Conservation (phyloP, 2,113 vertebrate species). For the Notechis scutatus region DNA sequence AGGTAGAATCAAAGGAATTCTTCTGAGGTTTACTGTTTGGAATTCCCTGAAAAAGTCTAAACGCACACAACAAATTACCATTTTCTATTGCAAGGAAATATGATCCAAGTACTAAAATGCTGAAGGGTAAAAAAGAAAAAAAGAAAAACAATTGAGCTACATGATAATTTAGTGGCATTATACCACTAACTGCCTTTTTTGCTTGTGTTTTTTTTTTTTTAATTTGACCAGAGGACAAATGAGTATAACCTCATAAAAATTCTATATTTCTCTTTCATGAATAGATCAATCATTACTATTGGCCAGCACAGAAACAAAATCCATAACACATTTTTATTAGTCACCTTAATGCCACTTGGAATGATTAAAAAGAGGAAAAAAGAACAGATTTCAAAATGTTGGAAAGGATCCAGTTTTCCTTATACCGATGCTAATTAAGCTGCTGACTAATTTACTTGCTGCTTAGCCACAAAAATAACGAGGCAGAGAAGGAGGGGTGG, state of each 20-base stretch:
- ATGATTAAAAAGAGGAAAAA: slow-evolving; percentile 63
- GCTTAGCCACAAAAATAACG: slow-evolving; percentile 39
- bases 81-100: neutral
- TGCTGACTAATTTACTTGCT: slow-evolving; percentile 66
- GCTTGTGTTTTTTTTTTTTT: slow-evolving; percentile 24
- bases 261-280: slow-evolving; percentile 75
- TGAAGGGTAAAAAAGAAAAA: neutral
- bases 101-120: neutral
- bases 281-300: slow-evolving; percentile 73
- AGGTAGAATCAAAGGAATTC: neutral
- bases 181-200: neutral
- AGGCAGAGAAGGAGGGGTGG: neutral
- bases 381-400: slow-evolving; percentile 55
- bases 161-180: neutral
- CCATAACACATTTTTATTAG: slow-evolving; percentile 73
- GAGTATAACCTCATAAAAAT: slow-evolving; percentile 69
- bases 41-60: neutral
- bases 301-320: slow-evolving; percentile 72
- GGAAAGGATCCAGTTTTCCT: slow-evolving; percentile 55
- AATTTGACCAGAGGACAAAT: slow-evolving; percentile 71
- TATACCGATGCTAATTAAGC: slow-evolving; percentile 67
- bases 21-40: neutral
- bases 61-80: neutral
- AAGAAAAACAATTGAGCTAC: neutral
- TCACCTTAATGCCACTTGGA: slow-evolving; percentile 56